These are phyloP conservation scores for Orchestia grillus DNA, from an alignment of 1,140 invertebrate species.

Conservation along the genomic window DNA sequence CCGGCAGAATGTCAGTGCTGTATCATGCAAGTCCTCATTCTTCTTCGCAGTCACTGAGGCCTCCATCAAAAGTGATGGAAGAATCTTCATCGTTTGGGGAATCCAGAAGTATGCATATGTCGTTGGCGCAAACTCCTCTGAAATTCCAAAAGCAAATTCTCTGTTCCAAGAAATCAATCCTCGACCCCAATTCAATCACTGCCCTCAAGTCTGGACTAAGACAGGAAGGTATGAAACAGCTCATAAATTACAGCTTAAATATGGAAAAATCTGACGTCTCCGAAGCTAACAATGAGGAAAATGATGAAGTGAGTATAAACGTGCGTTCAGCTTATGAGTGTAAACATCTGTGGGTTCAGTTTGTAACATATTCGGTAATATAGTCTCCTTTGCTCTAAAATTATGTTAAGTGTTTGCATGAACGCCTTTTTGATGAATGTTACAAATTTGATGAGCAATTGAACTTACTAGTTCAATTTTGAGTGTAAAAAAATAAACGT, in stretches of 20 bases:
- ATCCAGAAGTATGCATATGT: neutral
- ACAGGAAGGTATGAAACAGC: neutral
- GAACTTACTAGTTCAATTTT: neutral
- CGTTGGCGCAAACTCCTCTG: neutral
- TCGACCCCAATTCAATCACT: neutral
- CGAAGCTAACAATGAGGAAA: neutral
- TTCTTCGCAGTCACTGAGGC: slow-evolving; percentile 1
- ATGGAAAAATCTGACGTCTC: neutral
- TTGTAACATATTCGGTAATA: neutral
- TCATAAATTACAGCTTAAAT: slow-evolving; percentile 24
- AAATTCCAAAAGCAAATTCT: neutral
- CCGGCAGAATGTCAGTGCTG: neutral
- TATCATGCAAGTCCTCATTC: slow-evolving; percentile 23
- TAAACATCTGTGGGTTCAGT: neutral
- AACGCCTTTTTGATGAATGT: neutral
- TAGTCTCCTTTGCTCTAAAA: neutral
- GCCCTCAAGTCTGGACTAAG: neutral
- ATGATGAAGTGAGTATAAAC: neutral
- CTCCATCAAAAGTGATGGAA: neutral
- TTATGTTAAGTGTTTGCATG: neutral
- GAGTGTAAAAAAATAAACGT: neutral
- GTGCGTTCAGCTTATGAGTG: neutral
- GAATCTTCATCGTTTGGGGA: slow-evolving; percentile 5
- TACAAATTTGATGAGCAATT: neutral
- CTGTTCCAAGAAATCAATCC: neutral